These are phyloP conservation scores for Melangyna quadrimaculata DNA, from an alignment of 2,888 invertebrate genomes.

Conservation along the genomic window DNA sequence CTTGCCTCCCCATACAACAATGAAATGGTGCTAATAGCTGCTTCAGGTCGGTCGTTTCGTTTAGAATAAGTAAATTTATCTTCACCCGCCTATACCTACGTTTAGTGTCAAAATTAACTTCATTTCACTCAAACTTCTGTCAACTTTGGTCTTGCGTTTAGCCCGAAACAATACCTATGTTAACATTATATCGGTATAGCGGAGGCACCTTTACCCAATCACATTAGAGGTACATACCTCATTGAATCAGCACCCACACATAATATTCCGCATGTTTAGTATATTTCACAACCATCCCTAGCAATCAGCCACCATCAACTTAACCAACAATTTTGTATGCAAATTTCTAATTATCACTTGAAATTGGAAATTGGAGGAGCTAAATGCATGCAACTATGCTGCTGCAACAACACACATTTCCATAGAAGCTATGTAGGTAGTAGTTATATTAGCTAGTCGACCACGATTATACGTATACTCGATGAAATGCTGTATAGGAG, in stretches of 20 bases:
- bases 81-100: conserved; percentile 21
- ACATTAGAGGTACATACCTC: conserved; percentile 19
- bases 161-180: not conserved
- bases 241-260: conserved; percentile 6
- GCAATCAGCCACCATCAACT: conserved; percentile 34
- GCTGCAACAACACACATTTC: not conserved
- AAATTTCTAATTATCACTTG: conserved; percentile 72
- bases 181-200: not conserved
- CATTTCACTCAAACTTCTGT: conserved; percentile 24
- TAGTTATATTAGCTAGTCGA: not conserved
- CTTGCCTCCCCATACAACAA: not conserved
- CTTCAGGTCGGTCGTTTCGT: no score
- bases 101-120: conserved; percentile 50
- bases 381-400: conserved; percentile 58
- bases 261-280: not conserved
- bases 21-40: not conserved
- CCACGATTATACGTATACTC: conserved; percentile 37
- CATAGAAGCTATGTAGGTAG: no score
- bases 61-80: not conserved
- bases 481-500: conserved; percentile 17
- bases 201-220: not conserved
- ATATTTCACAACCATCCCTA: conserved; percentile 33
- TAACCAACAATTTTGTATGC: conserved; percentile 69
- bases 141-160: not conserved
- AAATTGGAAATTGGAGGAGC: conserved; percentile 63